Conservation (phyloP, 2,797 vertebrate genomes). For the Alectoris magna region DNA sequence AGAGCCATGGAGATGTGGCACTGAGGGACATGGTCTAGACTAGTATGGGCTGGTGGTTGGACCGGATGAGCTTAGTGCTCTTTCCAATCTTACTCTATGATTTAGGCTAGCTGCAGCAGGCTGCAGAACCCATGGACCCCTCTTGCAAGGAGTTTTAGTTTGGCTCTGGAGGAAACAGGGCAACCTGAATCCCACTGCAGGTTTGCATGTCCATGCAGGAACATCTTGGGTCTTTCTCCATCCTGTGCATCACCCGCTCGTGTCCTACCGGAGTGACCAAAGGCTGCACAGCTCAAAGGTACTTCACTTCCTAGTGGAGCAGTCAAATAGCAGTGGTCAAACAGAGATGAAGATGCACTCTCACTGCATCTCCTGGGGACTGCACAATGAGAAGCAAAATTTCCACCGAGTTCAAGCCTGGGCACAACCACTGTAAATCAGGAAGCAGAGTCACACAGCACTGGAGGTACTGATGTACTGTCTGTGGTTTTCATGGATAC, state of each 20-base stretch:
- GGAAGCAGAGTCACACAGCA: background rate
- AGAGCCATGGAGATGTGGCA: no score
- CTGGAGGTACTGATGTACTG: accelerated
- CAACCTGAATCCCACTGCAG: background rate
- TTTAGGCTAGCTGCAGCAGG: background rate
- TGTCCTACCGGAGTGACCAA: background rate
- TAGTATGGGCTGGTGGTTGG: no score
- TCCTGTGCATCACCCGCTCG: background rate
- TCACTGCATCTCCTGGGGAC: background rate
- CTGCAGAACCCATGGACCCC: background rate
- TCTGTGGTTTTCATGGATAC: background rate
- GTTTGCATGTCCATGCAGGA: background rate
- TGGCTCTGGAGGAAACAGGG: background rate
- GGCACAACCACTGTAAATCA: background rate
- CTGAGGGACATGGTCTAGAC: no score
- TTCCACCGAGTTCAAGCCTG: background rate
- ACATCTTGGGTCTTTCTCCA: background rate
- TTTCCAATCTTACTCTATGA: no score
- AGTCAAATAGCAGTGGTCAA: background rate
- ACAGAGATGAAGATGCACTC: background rate
- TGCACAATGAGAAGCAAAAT: background rate
- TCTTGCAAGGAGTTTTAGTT: background rate
- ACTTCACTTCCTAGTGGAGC: background rate
- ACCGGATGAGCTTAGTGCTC: no score
- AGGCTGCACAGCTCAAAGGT: accelerated